phyloP scores from a whole-genome alignment of 2,888 invertebrate genomes.

The Lepas anatifera region DNA sequence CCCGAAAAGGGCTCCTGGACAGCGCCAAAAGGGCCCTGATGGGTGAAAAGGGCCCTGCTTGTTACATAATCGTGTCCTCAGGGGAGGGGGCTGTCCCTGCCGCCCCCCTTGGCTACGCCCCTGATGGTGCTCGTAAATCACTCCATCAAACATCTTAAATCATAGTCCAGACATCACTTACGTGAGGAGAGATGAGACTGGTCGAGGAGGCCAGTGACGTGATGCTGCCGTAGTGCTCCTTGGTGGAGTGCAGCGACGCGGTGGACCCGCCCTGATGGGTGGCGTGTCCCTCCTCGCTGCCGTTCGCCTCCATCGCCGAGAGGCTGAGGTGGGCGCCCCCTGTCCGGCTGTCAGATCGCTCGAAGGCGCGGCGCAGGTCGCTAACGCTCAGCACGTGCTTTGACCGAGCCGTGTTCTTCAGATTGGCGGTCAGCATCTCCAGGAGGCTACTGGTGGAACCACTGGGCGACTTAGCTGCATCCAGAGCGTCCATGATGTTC shows the following conservation, averaged over 20 bases:
- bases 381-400: conserved; percentile 39
- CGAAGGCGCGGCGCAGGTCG: conserved; percentile 47
- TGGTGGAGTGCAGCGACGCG: conserved; percentile 20
- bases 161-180: too few relatives aligned
- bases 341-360: conserved; percentile 31
- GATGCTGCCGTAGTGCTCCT: conserved; percentile 43
- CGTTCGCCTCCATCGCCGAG: conserved; percentile 43
- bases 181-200: conserved; percentile 44
- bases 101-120: too few relatives aligned
- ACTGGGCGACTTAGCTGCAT: not conserved
- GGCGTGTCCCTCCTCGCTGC: conserved; percentile 35
- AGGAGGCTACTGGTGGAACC: conserved; percentile 3
- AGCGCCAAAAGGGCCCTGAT: too few relatives aligned
- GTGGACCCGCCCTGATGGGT: conserved; percentile 19
- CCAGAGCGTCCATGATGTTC: not conserved
- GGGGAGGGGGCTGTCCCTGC: too few relatives aligned
- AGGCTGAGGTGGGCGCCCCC: conserved; percentile 35
- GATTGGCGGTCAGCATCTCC: conserved; percentile 1
- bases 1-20: too few relatives aligned
- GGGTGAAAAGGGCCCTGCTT: too few relatives aligned
- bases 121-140: too few relatives aligned
- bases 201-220: conserved; percentile 46
- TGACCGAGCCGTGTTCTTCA: conserved; percentile 11
- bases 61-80: too few relatives aligned
- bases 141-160: too few relatives aligned